Percentiles rank a stretch among this genome's conserved stretches.
Conservation (phyloP, 2,113 vertebrate species). For the Todiramphus saurophagus region DNA sequence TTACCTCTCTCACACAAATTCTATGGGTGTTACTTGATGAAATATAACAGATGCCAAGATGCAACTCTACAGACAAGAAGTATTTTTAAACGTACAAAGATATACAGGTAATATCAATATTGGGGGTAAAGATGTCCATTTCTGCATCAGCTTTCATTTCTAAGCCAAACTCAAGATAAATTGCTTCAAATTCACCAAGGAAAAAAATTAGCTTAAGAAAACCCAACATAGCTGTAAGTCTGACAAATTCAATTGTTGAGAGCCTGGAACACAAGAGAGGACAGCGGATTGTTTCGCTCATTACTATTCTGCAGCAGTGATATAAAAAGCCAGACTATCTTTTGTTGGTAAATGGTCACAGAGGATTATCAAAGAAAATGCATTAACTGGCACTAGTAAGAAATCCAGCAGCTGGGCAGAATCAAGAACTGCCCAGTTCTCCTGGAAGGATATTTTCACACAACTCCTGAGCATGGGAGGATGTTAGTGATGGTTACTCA, state of each 20-base stretch:
- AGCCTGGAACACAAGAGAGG: background rate
- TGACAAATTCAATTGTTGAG: background rate
- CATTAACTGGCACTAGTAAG: background rate
- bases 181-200: background rate
- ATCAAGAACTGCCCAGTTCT: background rate
- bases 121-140: background rate
- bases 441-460: background rate
- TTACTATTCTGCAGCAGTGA: background rate
- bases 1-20: background rate
- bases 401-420: background rate
- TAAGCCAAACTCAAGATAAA: background rate
- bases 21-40: background rate
- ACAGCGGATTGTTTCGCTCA: background rate
- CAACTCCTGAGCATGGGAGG: background rate
- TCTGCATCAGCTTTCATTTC: background rate
- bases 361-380: background rate
- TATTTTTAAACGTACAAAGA: background rate
- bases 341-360: background rate
- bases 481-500: slow-evolving; percentile 23
- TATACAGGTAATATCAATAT: background rate
- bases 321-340: background rate
- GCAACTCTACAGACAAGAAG: background rate
- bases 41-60: background rate
- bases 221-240: background rate
- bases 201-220: background rate